Evolutionary conservation across 1,140 invertebrate genomes (phyloP).

Genomic region (Heliothis virescens): DNA sequence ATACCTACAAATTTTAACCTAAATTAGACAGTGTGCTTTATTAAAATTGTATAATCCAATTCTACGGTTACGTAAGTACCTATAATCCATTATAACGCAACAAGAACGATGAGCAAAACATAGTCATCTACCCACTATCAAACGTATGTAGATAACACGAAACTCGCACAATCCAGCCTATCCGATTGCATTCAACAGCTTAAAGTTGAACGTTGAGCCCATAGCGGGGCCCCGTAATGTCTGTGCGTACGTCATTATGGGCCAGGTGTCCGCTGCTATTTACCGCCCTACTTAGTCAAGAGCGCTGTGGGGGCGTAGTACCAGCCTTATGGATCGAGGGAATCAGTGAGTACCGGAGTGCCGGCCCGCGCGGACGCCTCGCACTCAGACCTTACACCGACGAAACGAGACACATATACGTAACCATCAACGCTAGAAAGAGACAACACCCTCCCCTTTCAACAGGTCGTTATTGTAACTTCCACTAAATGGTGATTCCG

Average conservation of each 20-base stretch:
- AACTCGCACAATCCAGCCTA: background rate
- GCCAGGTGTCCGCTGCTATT: conserved; percentile 76
- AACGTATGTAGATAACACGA: background rate
- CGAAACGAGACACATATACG: conserved; percentile 71
- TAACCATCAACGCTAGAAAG: conserved; percentile 60
- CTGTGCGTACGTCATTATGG: conserved; percentile 58
- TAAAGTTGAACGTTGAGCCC: conserved; percentile 28
- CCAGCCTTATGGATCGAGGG: conserved; percentile 78
- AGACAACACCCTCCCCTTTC: conserved; percentile 71
- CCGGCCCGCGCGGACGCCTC: conserved; percentile 74
- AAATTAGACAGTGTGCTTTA: too few relatives aligned
- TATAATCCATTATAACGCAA: too few relatives aligned
- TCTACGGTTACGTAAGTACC: too few relatives aligned
- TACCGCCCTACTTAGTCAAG: conserved; percentile 79
- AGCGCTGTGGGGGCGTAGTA: conserved; percentile 70
- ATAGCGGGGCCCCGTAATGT: conserved; percentile 53
- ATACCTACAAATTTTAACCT: too few relatives aligned
- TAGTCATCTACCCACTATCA: too few relatives aligned
- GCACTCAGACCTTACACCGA: conserved; percentile 52
- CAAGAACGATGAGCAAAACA: too few relatives aligned
- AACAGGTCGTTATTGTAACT: conserved; percentile 84
- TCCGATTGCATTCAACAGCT: conserved; percentile 18
- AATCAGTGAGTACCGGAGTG: conserved; percentile 76
- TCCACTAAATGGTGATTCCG: conserved; percentile 79
- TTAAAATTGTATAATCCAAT: too few relatives aligned